Conservation (phyloP, 2,113 vertebrate genomes). For the Cathartes aura region DNA sequence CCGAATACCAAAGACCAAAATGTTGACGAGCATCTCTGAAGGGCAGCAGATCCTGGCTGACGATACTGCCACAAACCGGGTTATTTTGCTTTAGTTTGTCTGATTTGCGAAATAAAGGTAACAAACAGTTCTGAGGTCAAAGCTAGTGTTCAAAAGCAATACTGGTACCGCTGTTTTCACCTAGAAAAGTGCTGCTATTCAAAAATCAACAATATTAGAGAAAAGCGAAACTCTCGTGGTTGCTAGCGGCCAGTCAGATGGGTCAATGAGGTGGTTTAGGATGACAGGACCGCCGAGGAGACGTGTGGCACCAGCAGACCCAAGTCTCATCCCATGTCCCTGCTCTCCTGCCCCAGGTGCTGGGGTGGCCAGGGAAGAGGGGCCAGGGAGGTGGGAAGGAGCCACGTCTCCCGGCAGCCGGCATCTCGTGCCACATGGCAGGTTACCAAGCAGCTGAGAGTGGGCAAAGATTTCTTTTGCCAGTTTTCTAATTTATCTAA, state of each 20-base stretch:
- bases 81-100: background rate
- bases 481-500: slow-evolving; percentile 64
- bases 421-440: background rate
- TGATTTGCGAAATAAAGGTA: background rate
- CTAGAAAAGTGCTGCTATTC: background rate
- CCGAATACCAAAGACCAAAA: background rate
- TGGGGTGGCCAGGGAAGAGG: background rate
- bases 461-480: background rate
- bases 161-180: background rate
- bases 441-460: slow-evolving; percentile 26
- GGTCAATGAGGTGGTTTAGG: background rate
- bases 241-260: fast-evolving
- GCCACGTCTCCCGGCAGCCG: background rate
- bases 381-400: background rate
- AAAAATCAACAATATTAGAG: background rate
- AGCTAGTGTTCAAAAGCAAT: background rate
- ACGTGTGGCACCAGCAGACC: background rate
- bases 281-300: background rate
- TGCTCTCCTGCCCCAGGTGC: background rate
- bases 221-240: background rate
- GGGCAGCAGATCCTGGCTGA: background rate
- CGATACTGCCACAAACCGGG: background rate
- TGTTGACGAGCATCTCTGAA: background rate
- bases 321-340: background rate
- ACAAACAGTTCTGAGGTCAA: background rate